Evolutionary conservation across 2,888 invertebrate genomes (phyloP), one percentile per base, ranked within the genome.

Genomic region (Lasioglossum oenotherae): DNA sequence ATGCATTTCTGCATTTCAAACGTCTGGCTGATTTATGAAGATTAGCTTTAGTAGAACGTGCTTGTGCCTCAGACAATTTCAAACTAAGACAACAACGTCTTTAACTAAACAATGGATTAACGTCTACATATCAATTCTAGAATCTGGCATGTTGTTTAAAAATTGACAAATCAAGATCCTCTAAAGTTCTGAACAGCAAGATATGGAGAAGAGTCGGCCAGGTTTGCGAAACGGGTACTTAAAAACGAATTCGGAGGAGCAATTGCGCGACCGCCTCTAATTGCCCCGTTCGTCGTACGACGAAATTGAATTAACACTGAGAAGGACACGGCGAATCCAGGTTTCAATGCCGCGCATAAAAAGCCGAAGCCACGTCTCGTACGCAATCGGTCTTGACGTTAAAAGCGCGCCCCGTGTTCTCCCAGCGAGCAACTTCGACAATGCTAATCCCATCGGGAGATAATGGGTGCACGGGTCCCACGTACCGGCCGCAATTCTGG

Each of bases 381-480:
- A 74, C 79, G 84, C 80, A 81, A 85, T 80, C 80, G 74, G 74
- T 78, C 82, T 73, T 23, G 75, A 38, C 72, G 76, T 88, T 77
- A 86, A 87, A 90, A 89, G 83, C 79, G 81, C 84, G 75, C 78
- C 73, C 84, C 73, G 64, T 82, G 64, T 82, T 85, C 74, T 82
- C 67, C 49, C 81, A 76, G 67, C 76, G 79, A 77, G 60, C 76
- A 84, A 84, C 88, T 88, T 87, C 90, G 91, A 93, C 93, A 93
- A 94, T 94, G 91, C 91, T 89, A 92, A 93, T 94, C 91, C 90
- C 84, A 86, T 87, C 77, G 83, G 72, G 79, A 93, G 92, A 94
- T 93, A 93, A 93, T 88, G 86, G 91, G 82, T 89, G 84, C 86
- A 82, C 85, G 85, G 89, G 87, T 93, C 92, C 87, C 93, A 93